Evolutionary conservation across 2,888 invertebrate genomes (phyloP), one percentile per base, ranked within the genome.

Genomic region (Diplazon laetatorius): DNA sequence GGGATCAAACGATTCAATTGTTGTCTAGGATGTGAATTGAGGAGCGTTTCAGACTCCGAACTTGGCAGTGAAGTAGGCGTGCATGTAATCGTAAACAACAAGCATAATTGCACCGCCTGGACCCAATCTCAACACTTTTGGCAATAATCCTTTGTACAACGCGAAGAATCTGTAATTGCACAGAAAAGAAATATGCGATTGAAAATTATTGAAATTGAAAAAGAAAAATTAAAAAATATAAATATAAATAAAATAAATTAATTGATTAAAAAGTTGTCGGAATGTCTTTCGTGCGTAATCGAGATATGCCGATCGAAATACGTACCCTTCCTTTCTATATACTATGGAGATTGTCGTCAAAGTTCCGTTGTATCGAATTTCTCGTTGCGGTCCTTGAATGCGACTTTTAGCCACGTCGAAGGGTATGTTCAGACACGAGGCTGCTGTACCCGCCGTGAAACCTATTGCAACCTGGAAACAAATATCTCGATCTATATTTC

Each of bases 21-120:
- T 30, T 37, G 30, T 52, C 5, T 14, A 6, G 8, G 55, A 30
- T 16, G 37, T 5, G 18, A 18, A 39, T 18, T 12, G 30, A 25
- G 14, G 39, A 39, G 9, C 30, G 10, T 10, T 83, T 70, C n/a
- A 86, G n/a, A 83, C 44, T 14, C 59, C 69, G 37, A 93, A 93
- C 76, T 88, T 91, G 22, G 87, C 77, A 73, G 94, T 94, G 86
- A 98, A 92, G 90, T 93, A 96, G 68, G 94, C 92, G 89, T 97
- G 96, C 75, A 95, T 94, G 86, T 97, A 95, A 88, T 98, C 98
- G 86, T 97, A 98, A 9, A 97, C 97, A 6, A 98, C 94, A 82
- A 98, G 92, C 97, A 98, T 97, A 72, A 98, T 97, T 1, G 98
- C 98, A 18, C 98, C 98, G 57, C 98, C 98, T 0, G 98, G 98